Evolutionary conservation across 23 tunicate genomes (phyloP).

Genomic region (Trididemnum clinides): DNA sequence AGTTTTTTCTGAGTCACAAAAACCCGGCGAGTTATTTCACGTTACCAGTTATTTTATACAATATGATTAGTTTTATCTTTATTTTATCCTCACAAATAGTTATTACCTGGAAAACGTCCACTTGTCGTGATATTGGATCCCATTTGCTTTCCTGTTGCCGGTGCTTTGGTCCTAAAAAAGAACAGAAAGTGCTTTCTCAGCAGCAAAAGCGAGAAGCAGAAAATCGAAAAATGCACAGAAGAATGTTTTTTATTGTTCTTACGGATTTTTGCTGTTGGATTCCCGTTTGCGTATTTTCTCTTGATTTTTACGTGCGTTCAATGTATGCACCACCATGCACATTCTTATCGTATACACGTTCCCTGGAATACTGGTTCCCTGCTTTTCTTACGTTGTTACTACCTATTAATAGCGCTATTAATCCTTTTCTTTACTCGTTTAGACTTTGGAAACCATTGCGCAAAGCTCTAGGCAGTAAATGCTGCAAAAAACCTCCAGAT

Average conservation of each 20-base stretch:
- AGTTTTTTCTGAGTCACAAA: background rate
- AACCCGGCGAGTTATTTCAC: slow-evolving; percentile 8
- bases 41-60: background rate
- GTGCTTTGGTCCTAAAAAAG: background rate
- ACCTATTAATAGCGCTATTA: slow-evolving; percentile 16
- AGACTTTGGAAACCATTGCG: slow-evolving; percentile 23
- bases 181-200: background rate
- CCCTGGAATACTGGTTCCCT: background rate
- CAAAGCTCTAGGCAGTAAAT: too few relatives aligned
- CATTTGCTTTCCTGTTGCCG: too few relatives aligned
- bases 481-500: too few relatives aligned
- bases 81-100: background rate
- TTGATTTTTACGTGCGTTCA: background rate
- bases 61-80: background rate
- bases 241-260: slow-evolving; percentile 31
- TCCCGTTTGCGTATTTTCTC: background rate
- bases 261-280: slow-evolving; percentile 41
- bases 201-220: slow-evolving; percentile 17
- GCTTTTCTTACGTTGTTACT: background rate
- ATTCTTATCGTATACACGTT: background rate
- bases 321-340: background rate
- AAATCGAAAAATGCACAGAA: slow-evolving; percentile 16
- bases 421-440: slow-evolving; percentile 18
- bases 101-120: slow-evolving; percentile 15
- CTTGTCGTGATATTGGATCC: background rate